Conservation (phyloP, 1,140 invertebrate genomes). For the Nasonia giraulti region DNA sequence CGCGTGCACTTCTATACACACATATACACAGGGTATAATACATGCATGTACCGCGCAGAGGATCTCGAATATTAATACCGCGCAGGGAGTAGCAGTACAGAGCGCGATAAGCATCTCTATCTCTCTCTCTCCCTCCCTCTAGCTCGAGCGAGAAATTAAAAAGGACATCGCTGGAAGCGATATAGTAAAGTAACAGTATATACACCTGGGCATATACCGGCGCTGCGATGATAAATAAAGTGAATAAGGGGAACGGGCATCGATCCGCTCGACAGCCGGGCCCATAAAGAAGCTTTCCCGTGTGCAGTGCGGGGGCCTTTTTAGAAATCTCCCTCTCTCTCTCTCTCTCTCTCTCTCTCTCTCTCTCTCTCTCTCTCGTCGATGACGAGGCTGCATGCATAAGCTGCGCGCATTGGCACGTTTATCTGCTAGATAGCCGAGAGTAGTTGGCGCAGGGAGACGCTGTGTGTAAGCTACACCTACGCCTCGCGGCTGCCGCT, state of each 20-base stretch:
- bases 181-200: slow-evolving; percentile 29
- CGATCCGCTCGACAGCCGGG: slow-evolving; percentile 19
- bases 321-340: not conserved
- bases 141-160: slow-evolving; percentile 16
- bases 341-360: no score
- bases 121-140: not conserved
- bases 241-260: slow-evolving; percentile 23
- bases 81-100: not conserved
- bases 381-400: not conserved
- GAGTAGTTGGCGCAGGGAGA: not conserved
- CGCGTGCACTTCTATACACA: not conserved
- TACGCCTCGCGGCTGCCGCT: slow-evolving; percentile 24
- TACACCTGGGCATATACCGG: not conserved
- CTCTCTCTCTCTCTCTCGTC: no score
- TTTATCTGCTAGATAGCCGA: not conserved
- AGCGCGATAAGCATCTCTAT: slow-evolving; percentile 11
- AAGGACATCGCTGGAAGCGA: slow-evolving; percentile 15
- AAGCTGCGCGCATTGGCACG: not conserved
- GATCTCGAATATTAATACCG: not conserved
- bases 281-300: slow-evolving; percentile 40
- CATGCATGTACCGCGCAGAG: not conserved
- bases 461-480: not conserved
- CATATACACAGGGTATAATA: not conserved
- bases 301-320: slow-evolving; percentile 1
- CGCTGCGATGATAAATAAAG: slow-evolving; percentile 30